These are phyloP conservation scores for Alcedo quadribrachys DNA, from an alignment of 2,797 vertebrate species.

Conservation along the genomic window DNA sequence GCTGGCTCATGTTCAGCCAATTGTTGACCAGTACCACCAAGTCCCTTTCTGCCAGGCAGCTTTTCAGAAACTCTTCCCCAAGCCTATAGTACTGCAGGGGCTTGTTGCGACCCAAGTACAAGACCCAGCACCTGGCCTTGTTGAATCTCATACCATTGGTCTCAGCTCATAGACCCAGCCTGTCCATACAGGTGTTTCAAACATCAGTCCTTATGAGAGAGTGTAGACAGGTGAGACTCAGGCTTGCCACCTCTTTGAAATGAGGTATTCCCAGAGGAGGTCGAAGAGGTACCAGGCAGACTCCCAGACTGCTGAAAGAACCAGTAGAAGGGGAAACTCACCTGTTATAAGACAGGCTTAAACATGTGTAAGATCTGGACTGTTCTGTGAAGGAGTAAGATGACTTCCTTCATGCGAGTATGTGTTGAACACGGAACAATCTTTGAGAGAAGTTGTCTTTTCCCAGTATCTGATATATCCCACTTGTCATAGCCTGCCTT, in stretches of 20 bases:
- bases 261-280: neutral
- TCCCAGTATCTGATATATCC: neutral
- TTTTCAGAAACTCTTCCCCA: neutral
- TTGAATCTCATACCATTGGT: neutral
- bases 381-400: neutral
- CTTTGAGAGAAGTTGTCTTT: neutral
- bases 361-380: accelerated
- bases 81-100: neutral
- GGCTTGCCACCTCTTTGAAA: neutral
- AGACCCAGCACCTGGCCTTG: neutral
- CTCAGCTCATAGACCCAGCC: neutral
- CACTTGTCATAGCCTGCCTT: too few relatives aligned
- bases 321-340: neutral
- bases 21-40: too few relatives aligned
- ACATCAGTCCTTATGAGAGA: neutral
- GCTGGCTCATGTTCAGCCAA: neutral
- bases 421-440: accelerated
- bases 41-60: neutral
- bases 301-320: neutral
- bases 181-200: neutral
- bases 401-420: neutral
- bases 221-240: accelerated
- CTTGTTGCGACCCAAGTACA: neutral
- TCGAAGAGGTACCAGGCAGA: neutral
- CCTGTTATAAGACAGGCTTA: neutral